These are phyloP conservation scores for Tromatobia lineatoria DNA, from an alignment of 2,888 invertebrate species.

Conservation along the genomic window DNA sequence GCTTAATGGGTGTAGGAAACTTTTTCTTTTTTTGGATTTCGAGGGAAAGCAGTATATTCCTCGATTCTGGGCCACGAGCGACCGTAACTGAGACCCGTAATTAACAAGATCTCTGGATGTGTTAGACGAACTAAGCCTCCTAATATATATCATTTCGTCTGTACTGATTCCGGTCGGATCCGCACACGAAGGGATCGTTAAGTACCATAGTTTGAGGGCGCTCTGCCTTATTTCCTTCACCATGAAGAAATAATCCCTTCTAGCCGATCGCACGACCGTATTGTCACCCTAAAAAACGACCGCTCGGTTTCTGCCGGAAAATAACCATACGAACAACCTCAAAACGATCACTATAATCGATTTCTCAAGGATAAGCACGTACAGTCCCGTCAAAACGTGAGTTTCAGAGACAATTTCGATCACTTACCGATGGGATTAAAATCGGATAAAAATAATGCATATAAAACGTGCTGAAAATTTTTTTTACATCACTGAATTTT, in stretches of 20 bases:
- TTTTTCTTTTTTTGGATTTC: not conserved
- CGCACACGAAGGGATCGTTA: not conserved
- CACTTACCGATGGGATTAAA: no score
- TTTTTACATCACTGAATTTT: no score
- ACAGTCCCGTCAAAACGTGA: no score
- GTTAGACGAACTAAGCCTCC: constrained; percentile 11
- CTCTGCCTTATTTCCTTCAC: not conserved
- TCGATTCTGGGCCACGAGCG: constrained; percentile 5
- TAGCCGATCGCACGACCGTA: no score
- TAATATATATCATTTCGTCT: constrained; percentile 24
- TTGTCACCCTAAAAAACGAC: no score
- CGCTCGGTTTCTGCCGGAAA: no score
- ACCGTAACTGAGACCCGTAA: constrained; percentile 54
- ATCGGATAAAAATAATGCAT: no score
- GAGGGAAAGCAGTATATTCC: not conserved
- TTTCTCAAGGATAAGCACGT: no score
- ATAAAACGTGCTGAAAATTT: no score
- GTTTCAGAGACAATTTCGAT: no score
- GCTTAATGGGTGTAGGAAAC: not conserved
- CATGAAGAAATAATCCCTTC: not conserved
- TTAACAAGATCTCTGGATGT: constrained; percentile 46
- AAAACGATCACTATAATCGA: no score
- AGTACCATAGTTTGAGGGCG: constrained; percentile 8
- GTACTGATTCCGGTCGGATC: not conserved
- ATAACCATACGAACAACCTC: no score